phyloP scores from a whole-genome alignment of 2,113 vertebrate species.

The Ammodytes dubius region DNA sequence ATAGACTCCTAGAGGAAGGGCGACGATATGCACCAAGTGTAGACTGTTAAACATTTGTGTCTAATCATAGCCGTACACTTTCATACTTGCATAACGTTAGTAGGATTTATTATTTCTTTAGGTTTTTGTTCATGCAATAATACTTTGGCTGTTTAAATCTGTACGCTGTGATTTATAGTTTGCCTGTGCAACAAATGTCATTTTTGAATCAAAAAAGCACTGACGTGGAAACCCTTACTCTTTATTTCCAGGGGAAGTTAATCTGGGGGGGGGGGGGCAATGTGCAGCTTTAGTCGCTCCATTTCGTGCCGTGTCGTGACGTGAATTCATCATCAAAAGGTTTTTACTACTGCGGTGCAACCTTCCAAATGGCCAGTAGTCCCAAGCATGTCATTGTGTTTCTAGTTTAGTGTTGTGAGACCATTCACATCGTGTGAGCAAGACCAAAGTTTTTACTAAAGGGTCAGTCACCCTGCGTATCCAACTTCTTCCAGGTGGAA shows the following conservation, averaged over 20 bases:
- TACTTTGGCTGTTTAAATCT: constrained; percentile 43
- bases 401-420: constrained; percentile 69
- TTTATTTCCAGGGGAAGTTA: constrained; percentile 31
- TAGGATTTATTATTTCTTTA: constrained; percentile 32
- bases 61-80: constrained; percentile 5
- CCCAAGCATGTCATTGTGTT: constrained; percentile 82
- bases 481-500: constrained; percentile 70
- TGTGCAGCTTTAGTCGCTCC: constrained; percentile 40
- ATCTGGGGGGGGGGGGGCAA: constrained; percentile 9
- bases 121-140: constrained; percentile 25
- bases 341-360: constrained; percentile 58
- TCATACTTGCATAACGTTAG: constrained; percentile 15
- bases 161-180: constrained; percentile 40
- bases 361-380: constrained; percentile 60
- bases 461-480: constrained; percentile 57
- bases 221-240: constrained; percentile 17
- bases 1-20: constrained; percentile 46
- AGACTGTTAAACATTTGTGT: constrained; percentile 75
- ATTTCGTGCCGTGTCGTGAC: constrained; percentile 67
- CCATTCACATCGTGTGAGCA: constrained; percentile 66
- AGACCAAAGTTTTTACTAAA: constrained; percentile 81
- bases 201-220: constrained; percentile 39
- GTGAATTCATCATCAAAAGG: constrained; percentile 57
- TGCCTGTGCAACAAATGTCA: constrained; percentile 22
- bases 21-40: constrained; percentile 67